phyloP scores from a whole-genome alignment of 2,888 invertebrate species.

The Perithous albicinctus region DNA sequence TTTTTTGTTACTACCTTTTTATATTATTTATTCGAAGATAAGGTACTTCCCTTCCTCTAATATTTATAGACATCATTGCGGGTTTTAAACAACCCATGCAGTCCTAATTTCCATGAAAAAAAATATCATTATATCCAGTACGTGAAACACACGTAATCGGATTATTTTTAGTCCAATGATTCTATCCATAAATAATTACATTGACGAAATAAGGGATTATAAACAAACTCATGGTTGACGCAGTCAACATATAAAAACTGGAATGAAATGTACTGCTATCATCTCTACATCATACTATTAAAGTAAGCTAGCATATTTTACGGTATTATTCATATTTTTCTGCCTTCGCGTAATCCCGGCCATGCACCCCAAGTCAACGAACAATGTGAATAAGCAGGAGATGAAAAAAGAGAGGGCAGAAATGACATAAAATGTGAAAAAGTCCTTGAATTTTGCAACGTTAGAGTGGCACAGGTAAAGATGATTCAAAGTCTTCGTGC shows the following conservation, averaged over 20 bases:
- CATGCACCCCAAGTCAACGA: background rate
- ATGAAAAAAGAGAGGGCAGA: background rate
- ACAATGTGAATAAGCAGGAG: background rate
- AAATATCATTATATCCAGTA: no score
- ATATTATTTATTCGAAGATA: no score
- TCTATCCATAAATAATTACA: no score
- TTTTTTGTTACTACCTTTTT: no score
- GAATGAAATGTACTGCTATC: background rate
- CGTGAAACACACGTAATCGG: no score
- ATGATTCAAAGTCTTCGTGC: slow-evolving; percentile 11
- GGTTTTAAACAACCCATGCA: no score
- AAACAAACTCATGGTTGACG: background rate
- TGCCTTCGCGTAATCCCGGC: background rate
- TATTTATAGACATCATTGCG: no score
- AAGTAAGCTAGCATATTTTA: background rate
- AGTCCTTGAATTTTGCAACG: slow-evolving; percentile 25
- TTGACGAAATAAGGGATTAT: no score
- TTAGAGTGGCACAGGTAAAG: slow-evolving; percentile 14
- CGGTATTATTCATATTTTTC: background rate
- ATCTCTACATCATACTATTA: background rate
- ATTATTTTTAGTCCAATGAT: background rate
- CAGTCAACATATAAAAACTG: no score
- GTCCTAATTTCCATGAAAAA: no score
- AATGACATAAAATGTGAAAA: background rate
- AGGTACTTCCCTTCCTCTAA: no score